Percentiles rank a stretch among this genome's conserved stretches.
phyloP scores from a whole-genome alignment of 2,888 invertebrate species.

The Chaitophorus viminalis region DNA sequence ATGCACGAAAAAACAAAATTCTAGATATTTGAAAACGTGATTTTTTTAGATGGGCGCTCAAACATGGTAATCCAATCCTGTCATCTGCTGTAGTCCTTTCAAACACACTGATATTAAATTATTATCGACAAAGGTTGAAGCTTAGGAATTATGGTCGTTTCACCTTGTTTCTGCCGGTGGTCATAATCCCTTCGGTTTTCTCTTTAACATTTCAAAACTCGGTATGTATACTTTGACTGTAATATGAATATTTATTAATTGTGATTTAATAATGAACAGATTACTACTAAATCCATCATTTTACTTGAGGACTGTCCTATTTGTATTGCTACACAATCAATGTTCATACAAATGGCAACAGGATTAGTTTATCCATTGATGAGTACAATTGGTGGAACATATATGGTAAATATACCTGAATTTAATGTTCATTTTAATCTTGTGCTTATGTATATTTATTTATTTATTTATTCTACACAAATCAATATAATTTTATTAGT shows the following conservation, averaged over 20 bases:
- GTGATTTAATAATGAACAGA: neutral
- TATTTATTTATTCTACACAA: no score
- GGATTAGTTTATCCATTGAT: conserved; percentile 52
- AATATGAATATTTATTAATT: neutral
- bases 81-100: conserved; percentile 4
- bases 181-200: conserved; percentile 72
- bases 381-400: conserved; percentile 40
- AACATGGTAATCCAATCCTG: conserved; percentile 40
- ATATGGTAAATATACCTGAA: conserved; percentile 45
- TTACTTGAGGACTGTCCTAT: conserved; percentile 54
- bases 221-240: conserved; percentile 22
- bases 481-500: no score
- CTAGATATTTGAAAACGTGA: neutral
- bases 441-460: no score
- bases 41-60: conserved; percentile 48
- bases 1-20: neutral
- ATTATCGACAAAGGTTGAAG: conserved; percentile 74
- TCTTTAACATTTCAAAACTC: conserved; percentile 63
- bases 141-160: conserved; percentile 72
- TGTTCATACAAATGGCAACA: conserved; percentile 55
- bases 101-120: conserved; percentile 70
- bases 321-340: conserved; percentile 63
- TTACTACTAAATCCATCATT: conserved; percentile 46
- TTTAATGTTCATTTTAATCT: neutral
- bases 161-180: conserved; percentile 73